Evolutionary conservation across 2,797 vertebrate species (phyloP).

Genomic region (Sparus aurata): DNA sequence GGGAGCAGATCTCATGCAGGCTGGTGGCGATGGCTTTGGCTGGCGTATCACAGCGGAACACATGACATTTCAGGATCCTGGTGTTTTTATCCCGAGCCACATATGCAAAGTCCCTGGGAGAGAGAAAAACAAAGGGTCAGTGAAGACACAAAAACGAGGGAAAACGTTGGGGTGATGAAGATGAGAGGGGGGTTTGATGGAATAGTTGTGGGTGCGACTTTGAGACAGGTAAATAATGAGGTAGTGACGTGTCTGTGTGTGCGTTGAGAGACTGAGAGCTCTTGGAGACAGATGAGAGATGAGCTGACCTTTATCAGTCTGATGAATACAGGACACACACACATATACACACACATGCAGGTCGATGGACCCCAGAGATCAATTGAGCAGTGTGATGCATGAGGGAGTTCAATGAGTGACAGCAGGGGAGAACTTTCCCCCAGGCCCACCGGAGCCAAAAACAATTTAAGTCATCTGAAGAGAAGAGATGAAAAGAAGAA

Average conservation of each 20-base stretch:
- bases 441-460: conserved; percentile 56
- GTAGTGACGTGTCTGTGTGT: conserved; percentile 12
- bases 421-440: conserved; percentile 52
- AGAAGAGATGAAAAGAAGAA: conserved; percentile 36
- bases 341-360: conserved; percentile 22
- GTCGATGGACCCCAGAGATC: conserved; percentile 68
- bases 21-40: conserved; percentile 99
- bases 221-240: conserved; percentile 10
- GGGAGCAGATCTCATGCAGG: conserved; percentile 98
- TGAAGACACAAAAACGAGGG: background rate
- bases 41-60: conserved; percentile 99
- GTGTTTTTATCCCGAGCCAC: conserved; percentile 98
- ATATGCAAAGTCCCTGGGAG: conserved; percentile 95
- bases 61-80: conserved; percentile 99
- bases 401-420: conserved; percentile 64
- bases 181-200: conserved; percentile 3
- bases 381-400: conserved; percentile 65
- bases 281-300: conserved; percentile 58
- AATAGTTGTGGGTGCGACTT: conserved; percentile 8
- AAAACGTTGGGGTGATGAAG: background rate
- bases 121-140: conserved; percentile 49
- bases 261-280: conserved; percentile 38
- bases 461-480: conserved; percentile 52
- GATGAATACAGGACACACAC: conserved; percentile 57
- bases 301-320: conserved; percentile 69